These are phyloP conservation scores for Gari tellinella DNA, from an alignment of 2,888 invertebrate genomes.

Conservation along the genomic window DNA sequence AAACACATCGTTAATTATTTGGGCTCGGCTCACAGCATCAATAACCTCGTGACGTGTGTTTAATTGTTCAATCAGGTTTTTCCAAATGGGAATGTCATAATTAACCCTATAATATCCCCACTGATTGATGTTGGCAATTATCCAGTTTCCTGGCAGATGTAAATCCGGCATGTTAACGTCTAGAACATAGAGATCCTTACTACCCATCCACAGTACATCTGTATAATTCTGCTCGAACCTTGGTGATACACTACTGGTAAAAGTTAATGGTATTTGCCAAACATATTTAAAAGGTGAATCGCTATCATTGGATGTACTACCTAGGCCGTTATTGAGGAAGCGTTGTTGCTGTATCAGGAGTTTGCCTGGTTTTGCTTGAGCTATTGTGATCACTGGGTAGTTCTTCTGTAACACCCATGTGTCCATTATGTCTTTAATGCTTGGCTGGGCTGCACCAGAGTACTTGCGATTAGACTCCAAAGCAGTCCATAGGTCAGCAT, in stretches of 20 bases:
- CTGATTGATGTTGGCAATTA: constrained; percentile 73
- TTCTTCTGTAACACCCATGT: constrained; percentile 81
- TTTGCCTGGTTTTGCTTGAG: not conserved
- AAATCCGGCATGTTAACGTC: constrained; percentile 13
- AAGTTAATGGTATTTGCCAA: constrained; percentile 82
- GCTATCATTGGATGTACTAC: constrained; percentile 16
- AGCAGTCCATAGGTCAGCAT: constrained; percentile 91
- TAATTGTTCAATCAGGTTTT: constrained; percentile 86
- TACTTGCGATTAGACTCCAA: constrained; percentile 83
- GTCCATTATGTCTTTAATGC: constrained; percentile 74
- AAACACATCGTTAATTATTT: constrained; percentile 93
- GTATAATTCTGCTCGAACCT: constrained; percentile 54
- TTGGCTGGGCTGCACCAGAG: not conserved
- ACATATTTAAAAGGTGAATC: constrained; percentile 65
- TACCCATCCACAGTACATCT: constrained; percentile 56
- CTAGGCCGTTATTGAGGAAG: constrained; percentile 10
- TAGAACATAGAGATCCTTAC: not conserved
- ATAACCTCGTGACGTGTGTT: constrained; percentile 85
- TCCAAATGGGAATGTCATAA: constrained; percentile 88
- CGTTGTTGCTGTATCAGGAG: too few species aligned
- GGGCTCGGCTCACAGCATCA: constrained; percentile 92
- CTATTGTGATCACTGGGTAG: constrained; percentile 73
- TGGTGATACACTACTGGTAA: constrained; percentile 43
- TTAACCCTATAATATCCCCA: constrained; percentile 82
- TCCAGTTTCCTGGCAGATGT: constrained; percentile 61